A percentile compares a stretch with the other conserved stretches of the same genome.
phyloP scores from a whole-genome alignment of 2,797 vertebrate genomes.

The Podargus strigoides region DNA sequence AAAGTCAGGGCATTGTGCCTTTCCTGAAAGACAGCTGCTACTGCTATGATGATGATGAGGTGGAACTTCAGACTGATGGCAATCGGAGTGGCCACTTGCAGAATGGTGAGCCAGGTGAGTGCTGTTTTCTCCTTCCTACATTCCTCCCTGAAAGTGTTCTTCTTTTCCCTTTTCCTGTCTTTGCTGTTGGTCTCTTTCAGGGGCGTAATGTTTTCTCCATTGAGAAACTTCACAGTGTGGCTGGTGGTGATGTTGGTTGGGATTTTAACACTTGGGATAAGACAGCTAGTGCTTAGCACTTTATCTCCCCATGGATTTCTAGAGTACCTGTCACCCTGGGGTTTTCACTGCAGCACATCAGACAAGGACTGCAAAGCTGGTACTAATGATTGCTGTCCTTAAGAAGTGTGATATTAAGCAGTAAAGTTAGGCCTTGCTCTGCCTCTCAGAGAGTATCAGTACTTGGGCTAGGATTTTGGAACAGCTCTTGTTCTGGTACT shows the following conservation, averaged over 20 bases:
- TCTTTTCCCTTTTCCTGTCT: background rate
- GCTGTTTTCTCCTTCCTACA: too few species aligned
- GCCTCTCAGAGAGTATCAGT: background rate
- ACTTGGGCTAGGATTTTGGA: background rate
- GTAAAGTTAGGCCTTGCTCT: background rate
- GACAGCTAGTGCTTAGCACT: background rate
- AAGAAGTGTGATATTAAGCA: background rate
- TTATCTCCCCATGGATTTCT: background rate
- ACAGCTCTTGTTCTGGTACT: background rate
- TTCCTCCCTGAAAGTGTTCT: background rate
- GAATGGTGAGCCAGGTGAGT: background rate
- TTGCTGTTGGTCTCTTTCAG: background rate
- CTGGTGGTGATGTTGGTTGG: background rate
- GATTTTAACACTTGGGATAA: background rate
- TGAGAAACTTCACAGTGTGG: background rate
- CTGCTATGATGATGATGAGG: background rate
- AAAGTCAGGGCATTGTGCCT: background rate
- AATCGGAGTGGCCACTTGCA: conserved; percentile 24
- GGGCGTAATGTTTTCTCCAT: background rate
- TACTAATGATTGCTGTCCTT: background rate
- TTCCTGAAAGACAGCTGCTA: fast-evolving
- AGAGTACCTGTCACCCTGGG: background rate
- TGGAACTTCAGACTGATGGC: conserved; percentile 72
- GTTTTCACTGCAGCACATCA: background rate
- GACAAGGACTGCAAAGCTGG: background rate